Base-by-base conservation (phyloP, 1,140 invertebrate genomes). In the Drosophila ohnishii region DNA sequence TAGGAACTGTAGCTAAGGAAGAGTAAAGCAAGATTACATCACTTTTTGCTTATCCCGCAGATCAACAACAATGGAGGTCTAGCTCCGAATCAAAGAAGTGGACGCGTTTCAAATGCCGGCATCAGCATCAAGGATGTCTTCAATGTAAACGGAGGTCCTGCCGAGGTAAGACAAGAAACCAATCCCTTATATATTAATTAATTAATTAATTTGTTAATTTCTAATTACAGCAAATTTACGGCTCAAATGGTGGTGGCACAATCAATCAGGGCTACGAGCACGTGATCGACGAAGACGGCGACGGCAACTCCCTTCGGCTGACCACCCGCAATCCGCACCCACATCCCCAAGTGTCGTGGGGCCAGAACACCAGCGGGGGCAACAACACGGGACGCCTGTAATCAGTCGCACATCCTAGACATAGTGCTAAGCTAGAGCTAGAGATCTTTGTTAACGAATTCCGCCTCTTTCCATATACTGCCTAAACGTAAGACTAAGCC, bases 91-190 rank as follows among this genome's bases (percentile, higher is more conserved):
- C 80, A 55, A 47, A 91, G 89, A 10, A 93, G 93, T 58, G 93
- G 93, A 63, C 92, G 94, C 11, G 92, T 92, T 44, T 94, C 94
- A 0, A 94, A 93, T 61, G 94, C 94, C 2, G 94, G 93, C 57
- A 93, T 94, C 53, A 94, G 92, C 64, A 93, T 94, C 19, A 94
- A 94, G 64, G 94, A 94, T 72, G 93, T 94, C 0, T 94, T 94
- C 66, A 92, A 92, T 57, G 93, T 93, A 2, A 94, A 93, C 73
- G 93, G 93, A n/a, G 92, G 73, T 14, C 80, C 80, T 16, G 55
- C 32, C 8, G 90, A 91, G 85, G 90, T 91, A 47, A 47, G 57
- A 13, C 10, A 6, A 5, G 5, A 1, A 19, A 25, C 9, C 28
- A 11, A 4, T 13, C 30, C 14, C 5, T 25, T 44, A 28, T 28